These are phyloP conservation scores for Phrynosoma platyrhinos DNA, from an alignment of 2,113 vertebrate genomes.

Conservation along the genomic window DNA sequence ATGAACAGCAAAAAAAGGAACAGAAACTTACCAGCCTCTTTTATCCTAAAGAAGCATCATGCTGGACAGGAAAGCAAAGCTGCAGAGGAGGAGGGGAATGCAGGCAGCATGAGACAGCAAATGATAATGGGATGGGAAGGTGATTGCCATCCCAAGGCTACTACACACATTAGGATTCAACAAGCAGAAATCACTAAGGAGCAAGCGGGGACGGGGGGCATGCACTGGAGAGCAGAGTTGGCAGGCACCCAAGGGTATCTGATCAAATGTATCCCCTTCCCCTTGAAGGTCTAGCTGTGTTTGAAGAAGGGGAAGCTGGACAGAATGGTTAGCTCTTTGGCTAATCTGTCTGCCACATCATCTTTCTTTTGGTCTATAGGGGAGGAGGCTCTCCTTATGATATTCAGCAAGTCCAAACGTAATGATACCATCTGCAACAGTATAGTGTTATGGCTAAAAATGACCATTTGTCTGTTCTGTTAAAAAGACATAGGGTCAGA, in stretches of 20 bases:
- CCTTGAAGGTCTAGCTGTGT: constrained; percentile 6
- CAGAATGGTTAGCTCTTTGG: background rate
- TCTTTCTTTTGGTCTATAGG: constrained; percentile 12
- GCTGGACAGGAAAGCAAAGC: constrained; percentile 60
- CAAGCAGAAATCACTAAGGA: constrained; percentile 41
- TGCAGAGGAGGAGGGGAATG: constrained; percentile 16
- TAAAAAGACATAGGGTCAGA: background rate
- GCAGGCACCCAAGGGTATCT: constrained; percentile 9
- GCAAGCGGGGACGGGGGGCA: constrained; percentile 15
- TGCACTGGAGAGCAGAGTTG: constrained; percentile 32
- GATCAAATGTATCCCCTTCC: background rate
- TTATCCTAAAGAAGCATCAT: constrained; percentile 70
- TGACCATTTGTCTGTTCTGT: background rate
- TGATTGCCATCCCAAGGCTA: constrained; percentile 27
- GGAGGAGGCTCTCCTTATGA: background rate
- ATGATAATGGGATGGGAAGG: constrained; percentile 7
- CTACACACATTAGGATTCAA: background rate
- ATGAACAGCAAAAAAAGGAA: constrained; percentile 68
- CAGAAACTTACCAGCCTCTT: constrained; percentile 69
- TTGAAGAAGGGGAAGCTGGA: background rate
- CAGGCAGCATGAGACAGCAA: constrained; percentile 39
- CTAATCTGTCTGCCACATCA: background rate
- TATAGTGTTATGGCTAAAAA: background rate
- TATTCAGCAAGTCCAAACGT: background rate
- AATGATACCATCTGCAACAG: background rate